Evolutionary conservation across 2,113 vertebrate species (phyloP).

Genomic region (Damaliscus lunatus): DNA sequence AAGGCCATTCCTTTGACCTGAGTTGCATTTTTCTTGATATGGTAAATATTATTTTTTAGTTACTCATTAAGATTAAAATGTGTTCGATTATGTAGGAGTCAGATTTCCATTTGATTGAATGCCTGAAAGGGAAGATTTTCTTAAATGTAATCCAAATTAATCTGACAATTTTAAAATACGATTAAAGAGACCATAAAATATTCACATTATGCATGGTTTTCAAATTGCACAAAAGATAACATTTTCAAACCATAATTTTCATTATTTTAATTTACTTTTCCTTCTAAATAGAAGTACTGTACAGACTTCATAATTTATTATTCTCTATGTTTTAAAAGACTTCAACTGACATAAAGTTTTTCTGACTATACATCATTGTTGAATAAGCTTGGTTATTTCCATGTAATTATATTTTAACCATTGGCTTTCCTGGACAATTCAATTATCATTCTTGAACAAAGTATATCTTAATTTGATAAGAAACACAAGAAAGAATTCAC

Average conservation of each 20-base stretch:
- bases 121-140: conserved; percentile 1
- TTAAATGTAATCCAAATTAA: not conserved
- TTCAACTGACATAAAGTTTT: not conserved
- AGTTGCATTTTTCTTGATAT: not conserved
- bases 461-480: not conserved
- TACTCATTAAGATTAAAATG: not conserved
- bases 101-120: conserved; percentile 25
- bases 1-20: not conserved
- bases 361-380: not conserved
- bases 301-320: not conserved
- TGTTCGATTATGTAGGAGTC: not conserved
- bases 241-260: not conserved
- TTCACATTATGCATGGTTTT: not conserved
- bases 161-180: not conserved
- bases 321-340: not conserved
- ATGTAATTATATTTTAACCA: not conserved
- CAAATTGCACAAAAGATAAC: not conserved
- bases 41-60: not conserved
- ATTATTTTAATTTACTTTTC: not conserved
- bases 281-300: not conserved
- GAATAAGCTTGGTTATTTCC: not conserved
- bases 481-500: not conserved
- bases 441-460: conserved; percentile 1
- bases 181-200: not conserved
- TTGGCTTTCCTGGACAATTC: not conserved